Percentiles rank a stretch among this genome's conserved stretches.
phyloP scores from a whole-genome alignment of 1,140 invertebrate species.

The Bathynomus jamesi region DNA sequence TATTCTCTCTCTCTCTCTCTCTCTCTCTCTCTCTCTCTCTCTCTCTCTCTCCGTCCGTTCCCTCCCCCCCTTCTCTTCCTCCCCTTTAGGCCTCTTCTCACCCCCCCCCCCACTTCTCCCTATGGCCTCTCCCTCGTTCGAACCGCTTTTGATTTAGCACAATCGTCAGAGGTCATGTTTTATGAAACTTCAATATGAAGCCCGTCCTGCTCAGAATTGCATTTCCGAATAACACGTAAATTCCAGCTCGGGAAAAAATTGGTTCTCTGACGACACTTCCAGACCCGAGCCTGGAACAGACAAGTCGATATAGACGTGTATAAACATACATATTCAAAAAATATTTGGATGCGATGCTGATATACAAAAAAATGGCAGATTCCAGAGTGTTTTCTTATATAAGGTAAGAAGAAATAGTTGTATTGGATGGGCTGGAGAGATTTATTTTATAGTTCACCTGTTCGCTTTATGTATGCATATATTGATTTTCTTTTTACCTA shows the following conservation, averaged over 20 bases:
- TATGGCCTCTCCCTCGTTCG: neutral
- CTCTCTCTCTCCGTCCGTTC: no score
- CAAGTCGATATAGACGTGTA: neutral
- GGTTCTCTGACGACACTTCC: neutral
- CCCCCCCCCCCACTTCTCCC: neutral
- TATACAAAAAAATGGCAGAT: conserved; percentile 1
- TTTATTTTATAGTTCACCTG: conserved; percentile 1
- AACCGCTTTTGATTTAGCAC: neutral
- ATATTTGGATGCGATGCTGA: neutral
- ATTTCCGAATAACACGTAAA: neutral
- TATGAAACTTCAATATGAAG: neutral
- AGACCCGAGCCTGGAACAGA: neutral
- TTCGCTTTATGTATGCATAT: neutral
- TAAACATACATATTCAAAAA: neutral
- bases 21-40: no score
- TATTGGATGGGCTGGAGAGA: neutral
- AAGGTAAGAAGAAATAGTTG: neutral
- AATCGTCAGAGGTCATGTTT: neutral
- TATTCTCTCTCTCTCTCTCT: no score
- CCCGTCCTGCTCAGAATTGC: neutral
- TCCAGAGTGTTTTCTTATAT: neutral
- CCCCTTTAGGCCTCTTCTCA: no score
- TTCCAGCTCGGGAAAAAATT: neutral
- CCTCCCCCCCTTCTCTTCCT: no score
- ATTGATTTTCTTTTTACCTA: no score